These are phyloP conservation scores for Drosophila trapezifrons DNA, from an alignment of 1,140 invertebrate species.

Conservation along the genomic window DNA sequence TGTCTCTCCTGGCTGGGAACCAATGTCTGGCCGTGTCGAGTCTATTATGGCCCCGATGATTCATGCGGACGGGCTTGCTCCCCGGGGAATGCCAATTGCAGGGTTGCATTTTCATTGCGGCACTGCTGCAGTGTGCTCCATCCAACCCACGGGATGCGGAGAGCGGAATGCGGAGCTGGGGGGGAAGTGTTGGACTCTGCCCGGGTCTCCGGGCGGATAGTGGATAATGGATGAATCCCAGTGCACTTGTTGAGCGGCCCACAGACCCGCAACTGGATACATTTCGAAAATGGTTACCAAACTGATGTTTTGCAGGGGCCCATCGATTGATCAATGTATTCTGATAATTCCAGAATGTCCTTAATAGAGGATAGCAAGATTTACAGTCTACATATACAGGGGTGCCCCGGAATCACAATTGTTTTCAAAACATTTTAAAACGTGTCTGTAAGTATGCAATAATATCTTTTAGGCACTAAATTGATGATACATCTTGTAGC, in stretches of 20 bases:
- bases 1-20: conserved; percentile 6
- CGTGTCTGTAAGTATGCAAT: too few relatives aligned
- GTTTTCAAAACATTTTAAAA: too few relatives aligned
- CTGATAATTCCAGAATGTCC: background rate
- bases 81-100: conserved; percentile 15
- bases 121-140: conserved; percentile 32
- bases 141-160: too few relatives aligned
- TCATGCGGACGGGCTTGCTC: conserved; percentile 30
- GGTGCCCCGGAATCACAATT: too few relatives aligned
- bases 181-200: background rate
- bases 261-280: background rate
- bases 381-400: background rate
- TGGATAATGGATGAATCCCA: conserved; percentile 18
- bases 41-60: conserved; percentile 69
- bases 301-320: background rate
- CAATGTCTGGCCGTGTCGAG: conserved; percentile 46
- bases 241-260: conserved; percentile 13
- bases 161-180: too few relatives aligned
- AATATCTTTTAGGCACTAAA: too few relatives aligned
- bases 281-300: background rate
- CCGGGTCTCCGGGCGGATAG: background rate
- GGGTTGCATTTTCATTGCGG: conserved; percentile 16
- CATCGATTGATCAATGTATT: background rate
- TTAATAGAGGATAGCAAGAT: background rate
- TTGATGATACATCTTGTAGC: too few relatives aligned